A percentile compares a stretch with the other conserved stretches of the same genome.
Evolutionary conservation across 2,113 vertebrate genomes (phyloP).

Genomic region (Percopsis transmontana): DNA sequence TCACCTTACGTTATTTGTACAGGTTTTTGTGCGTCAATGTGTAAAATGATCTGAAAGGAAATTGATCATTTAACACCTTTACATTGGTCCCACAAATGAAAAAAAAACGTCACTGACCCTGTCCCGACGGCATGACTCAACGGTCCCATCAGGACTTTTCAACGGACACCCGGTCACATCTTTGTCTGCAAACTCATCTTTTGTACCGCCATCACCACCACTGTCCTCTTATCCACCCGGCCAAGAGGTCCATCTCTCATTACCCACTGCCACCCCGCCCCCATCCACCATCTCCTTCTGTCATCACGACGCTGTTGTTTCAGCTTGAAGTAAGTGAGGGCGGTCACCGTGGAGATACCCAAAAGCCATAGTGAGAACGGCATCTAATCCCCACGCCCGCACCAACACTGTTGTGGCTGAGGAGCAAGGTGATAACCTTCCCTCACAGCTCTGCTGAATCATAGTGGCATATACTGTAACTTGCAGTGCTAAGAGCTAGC

Average conservation of each 20-base stretch:
- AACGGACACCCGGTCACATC: neutral
- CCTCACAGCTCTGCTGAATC: conserved; percentile 46
- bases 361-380: neutral
- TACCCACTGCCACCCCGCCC: neutral
- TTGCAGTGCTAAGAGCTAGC: conserved; percentile 3
- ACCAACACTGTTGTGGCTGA: neutral
- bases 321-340: conserved; percentile 7
- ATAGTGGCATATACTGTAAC: neutral
- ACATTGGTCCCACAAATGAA: neutral
- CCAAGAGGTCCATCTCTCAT: conserved; percentile 1
- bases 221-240: neutral
- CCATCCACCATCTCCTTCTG: neutral
- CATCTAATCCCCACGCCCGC: no score
- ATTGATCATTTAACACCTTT: conserved; percentile 46
- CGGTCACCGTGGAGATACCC: neutral
- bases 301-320: conserved; percentile 17
- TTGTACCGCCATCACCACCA: neutral
- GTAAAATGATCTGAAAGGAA: conserved; percentile 21
- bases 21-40: neutral
- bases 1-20: neutral
- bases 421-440: conserved; percentile 26
- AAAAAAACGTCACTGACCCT: neutral
- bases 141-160: conserved; percentile 2
- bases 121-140: conserved; percentile 40
- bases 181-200: neutral